phyloP scores from a whole-genome alignment of 2,113 vertebrate species.

The Eleginops maclovinus region DNA sequence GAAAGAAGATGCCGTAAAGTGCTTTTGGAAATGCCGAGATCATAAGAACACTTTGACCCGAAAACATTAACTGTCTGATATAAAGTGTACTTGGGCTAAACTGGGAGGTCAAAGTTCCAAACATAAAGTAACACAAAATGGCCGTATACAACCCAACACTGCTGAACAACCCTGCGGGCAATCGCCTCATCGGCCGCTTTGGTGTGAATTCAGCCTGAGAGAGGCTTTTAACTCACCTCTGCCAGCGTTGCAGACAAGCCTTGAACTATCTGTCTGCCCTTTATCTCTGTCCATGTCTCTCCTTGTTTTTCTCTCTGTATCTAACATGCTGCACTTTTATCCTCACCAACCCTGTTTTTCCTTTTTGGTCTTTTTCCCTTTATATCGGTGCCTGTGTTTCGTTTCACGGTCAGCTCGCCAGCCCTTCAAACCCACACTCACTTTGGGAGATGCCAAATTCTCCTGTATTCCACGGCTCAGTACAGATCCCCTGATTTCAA shows the following conservation, averaged over 20 bases:
- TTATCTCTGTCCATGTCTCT: conserved; percentile 48
- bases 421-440: neutral
- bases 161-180: neutral
- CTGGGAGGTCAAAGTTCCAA: neutral
- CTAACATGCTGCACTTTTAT: conserved; percentile 15
- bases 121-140: neutral
- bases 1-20: neutral
- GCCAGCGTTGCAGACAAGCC: conserved; percentile 21
- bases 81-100: neutral
- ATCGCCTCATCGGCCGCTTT: neutral
- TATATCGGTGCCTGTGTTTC: conserved; percentile 36
- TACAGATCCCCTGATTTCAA: no score
- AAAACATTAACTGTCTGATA: neutral
- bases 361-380: neutral
- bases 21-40: neutral
- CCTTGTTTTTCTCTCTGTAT: conserved; percentile 14
- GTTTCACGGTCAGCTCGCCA: conserved; percentile 22
- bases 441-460: neutral
- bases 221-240: conserved; percentile 35
- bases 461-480: neutral
- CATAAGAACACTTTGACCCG: neutral
- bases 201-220: neutral
- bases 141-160: no score
- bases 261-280: conserved; percentile 34
- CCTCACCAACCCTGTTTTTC: conserved; percentile 14